Evolutionary conservation across 2,888 invertebrate species (phyloP).

Genomic region (Sphaeridia pumilis): DNA sequence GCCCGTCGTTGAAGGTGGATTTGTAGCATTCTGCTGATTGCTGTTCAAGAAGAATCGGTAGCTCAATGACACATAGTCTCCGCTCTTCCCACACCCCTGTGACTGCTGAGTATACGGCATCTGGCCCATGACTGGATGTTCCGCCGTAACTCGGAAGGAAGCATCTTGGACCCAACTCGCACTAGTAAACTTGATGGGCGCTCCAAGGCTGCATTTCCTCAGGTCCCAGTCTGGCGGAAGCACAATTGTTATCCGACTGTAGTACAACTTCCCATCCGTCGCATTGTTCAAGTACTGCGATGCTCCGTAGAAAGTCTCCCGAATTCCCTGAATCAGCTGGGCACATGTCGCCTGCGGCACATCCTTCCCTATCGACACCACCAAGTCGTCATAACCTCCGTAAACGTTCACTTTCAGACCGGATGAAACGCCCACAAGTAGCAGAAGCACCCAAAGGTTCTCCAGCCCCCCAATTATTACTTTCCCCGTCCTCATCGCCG

Average conservation of each 20-base stretch:
- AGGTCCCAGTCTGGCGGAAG: slow-evolving; percentile 50
- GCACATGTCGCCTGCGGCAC: slow-evolving; percentile 32
- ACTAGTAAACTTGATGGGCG: slow-evolving; percentile 41
- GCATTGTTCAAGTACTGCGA: slow-evolving; percentile 49
- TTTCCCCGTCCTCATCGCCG: background rate
- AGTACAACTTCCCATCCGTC: slow-evolving; percentile 47
- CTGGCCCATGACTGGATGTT: slow-evolving; percentile 46
- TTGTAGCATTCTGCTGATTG: slow-evolving; percentile 26
- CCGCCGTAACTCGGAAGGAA: slow-evolving; percentile 45
- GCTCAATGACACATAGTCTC: slow-evolving; percentile 48
- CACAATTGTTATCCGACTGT: slow-evolving; percentile 49
- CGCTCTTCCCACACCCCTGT: slow-evolving; percentile 48
- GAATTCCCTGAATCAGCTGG: slow-evolving; percentile 28
- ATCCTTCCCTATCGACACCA: slow-evolving; percentile 29
- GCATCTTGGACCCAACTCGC: slow-evolving; percentile 43
- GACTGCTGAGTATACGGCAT: slow-evolving; percentile 52
- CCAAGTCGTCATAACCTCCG: slow-evolving; percentile 34
- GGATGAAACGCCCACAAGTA: background rate
- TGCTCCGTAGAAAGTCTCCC: slow-evolving; percentile 45
- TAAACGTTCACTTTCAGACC: slow-evolving; percentile 21
- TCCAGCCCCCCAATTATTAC: background rate
- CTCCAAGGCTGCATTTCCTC: slow-evolving; percentile 40
- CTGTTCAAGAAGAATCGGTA: slow-evolving; percentile 28
- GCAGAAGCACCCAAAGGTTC: background rate
- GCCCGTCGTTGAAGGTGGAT: too few relatives aligned